Conservation (phyloP, 2,113 vertebrate genomes). For the Naja naja region DNA sequence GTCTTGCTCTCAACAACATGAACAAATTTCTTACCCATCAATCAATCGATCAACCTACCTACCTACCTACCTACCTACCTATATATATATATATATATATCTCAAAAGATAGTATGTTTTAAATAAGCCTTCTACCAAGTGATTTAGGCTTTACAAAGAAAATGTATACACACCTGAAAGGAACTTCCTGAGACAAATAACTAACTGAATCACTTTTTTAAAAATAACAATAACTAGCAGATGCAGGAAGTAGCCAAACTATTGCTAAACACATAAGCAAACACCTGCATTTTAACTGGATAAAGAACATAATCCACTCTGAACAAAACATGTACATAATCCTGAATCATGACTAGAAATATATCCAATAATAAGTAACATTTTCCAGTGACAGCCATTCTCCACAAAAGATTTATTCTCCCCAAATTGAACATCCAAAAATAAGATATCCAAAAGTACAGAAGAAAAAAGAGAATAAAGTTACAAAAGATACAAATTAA, state of each 20-base stretch:
- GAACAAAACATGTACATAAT: not conserved
- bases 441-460: not conserved
- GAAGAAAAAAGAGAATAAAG: not conserved
- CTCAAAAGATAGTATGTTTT: constrained; percentile 53
- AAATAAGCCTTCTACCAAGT: constrained; percentile 55
- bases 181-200: constrained; percentile 83
- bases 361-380: not conserved
- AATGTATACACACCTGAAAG: constrained; percentile 82
- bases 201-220: constrained; percentile 64
- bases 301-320: not conserved
- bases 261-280: too few relatives aligned
- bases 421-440: not conserved
- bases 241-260: constrained; percentile 69
- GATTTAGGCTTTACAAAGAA: constrained; percentile 71
- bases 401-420: not conserved
- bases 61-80: too few relatives aligned
- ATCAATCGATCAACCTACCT: too few relatives aligned
- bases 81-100: too few relatives aligned
- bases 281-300: not conserved
- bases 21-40: constrained; percentile 43
- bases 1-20: constrained; percentile 35
- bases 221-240: constrained; percentile 69
- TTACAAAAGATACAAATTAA: not conserved
- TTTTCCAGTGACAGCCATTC: not conserved
- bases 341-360: not conserved